Conservation (phyloP, 1,140 invertebrate genomes). For the Drosophila miranda region DNA sequence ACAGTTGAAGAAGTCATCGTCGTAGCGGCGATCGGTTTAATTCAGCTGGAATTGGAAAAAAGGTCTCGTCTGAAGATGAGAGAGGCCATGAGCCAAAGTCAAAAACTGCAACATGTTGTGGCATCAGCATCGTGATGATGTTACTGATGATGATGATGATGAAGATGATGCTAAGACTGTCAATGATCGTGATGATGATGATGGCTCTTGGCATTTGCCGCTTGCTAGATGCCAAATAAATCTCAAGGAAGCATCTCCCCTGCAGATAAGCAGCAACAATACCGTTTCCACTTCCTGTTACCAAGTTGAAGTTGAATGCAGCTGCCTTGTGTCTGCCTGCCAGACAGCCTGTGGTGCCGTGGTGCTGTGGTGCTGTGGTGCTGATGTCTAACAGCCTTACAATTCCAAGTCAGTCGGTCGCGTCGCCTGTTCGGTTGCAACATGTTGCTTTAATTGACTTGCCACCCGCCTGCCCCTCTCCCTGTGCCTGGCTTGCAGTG, state of each 20-base stretch:
- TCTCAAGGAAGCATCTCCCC: slow-evolving; percentile 75
- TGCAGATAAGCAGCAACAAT: slow-evolving; percentile 74
- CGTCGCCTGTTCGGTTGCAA: slow-evolving; percentile 54
- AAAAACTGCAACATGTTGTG: slow-evolving; percentile 45
- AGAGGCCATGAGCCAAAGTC: slow-evolving; percentile 59
- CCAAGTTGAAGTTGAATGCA: slow-evolving; percentile 69
- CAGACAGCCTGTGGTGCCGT: slow-evolving; percentile 15
- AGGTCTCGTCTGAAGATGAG: slow-evolving; percentile 31
- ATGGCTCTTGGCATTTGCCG: slow-evolving; percentile 38
- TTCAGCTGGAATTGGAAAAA: slow-evolving; percentile 46
- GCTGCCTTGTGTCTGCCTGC: slow-evolving; percentile 26
- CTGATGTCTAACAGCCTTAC: slow-evolving; percentile 30
- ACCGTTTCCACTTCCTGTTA: slow-evolving; percentile 69
- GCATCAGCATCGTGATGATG: neutral
- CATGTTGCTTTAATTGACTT: slow-evolving; percentile 73
- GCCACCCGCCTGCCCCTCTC: slow-evolving; percentile 7
- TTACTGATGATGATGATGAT: slow-evolving; percentile 20
- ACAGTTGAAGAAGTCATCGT: slow-evolving; percentile 19
- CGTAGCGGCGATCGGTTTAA: slow-evolving; percentile 4
- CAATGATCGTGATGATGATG: slow-evolving; percentile 28
- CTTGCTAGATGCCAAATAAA: slow-evolving; percentile 72
- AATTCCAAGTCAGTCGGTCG: slow-evolving; percentile 74
- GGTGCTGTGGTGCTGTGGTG: neutral
- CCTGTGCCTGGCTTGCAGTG: slow-evolving; percentile 20
- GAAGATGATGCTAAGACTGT: slow-evolving; percentile 10